Conservation (phyloP, 2,797 vertebrate species). For the Rhinichthys osculus region DNA sequence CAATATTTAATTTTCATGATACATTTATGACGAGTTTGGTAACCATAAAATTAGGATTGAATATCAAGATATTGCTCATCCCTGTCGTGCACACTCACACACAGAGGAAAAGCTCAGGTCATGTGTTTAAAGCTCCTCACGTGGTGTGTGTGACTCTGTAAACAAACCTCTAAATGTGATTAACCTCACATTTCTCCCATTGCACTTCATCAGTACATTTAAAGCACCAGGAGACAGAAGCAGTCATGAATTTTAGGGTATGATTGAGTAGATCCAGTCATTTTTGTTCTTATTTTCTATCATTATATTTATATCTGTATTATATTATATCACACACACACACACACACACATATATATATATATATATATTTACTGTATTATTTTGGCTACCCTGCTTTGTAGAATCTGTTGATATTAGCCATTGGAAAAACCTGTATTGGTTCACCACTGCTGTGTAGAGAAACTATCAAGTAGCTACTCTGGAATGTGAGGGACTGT, state of each 20-base stretch:
- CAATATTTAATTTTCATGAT: not conserved
- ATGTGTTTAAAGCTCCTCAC: slow-evolving; percentile 45
- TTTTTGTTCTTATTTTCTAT: not conserved
- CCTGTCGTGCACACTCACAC: not conserved
- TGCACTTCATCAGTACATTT: slow-evolving; percentile 7
- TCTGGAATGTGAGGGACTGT: slow-evolving; percentile 1
- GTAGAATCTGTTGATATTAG: not conserved
- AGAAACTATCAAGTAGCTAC: not conserved
- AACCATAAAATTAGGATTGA: not conserved
- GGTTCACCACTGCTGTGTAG: not conserved
- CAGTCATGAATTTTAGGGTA: not conserved
- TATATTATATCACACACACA: not conserved
- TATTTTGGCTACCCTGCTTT: not conserved
- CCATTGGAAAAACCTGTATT: not conserved
- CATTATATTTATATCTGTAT: not conserved
- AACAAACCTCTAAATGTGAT: slow-evolving; percentile 48
- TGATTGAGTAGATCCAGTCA: not conserved
- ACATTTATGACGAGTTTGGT: not conserved
- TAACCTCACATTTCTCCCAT: slow-evolving; percentile 34
- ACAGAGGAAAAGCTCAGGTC: slow-evolving; percentile 21
- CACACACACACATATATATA: not conserved
- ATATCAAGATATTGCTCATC: not conserved
- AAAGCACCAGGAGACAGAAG: not conserved
- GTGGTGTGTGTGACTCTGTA: slow-evolving; percentile 35
- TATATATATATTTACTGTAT: not conserved